Conservation (phyloP, 1,140 invertebrate genomes). For the Drosophila yakuba region DNA sequence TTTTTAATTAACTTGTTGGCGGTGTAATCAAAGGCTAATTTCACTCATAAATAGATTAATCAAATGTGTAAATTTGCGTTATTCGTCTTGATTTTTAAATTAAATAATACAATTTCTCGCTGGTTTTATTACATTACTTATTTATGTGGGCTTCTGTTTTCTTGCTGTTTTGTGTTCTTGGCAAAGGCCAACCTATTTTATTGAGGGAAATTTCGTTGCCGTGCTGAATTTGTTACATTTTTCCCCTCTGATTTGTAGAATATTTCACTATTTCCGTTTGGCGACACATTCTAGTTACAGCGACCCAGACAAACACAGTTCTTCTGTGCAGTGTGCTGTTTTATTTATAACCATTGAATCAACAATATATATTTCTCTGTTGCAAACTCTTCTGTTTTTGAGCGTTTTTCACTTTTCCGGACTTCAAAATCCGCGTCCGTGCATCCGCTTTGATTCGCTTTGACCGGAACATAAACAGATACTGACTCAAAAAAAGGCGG, state of each 20-base stretch:
- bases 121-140: not conserved
- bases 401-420: too few relatives aligned
- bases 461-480: constrained; percentile 22
- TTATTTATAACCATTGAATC: constrained; percentile 29
- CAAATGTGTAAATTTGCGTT: too few relatives aligned
- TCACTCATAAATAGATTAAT: not conserved
- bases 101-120: too few relatives aligned
- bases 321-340: not conserved
- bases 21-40: not conserved
- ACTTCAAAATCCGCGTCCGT: constrained; percentile 6
- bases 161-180: constrained; percentile 1
- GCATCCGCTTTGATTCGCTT: constrained; percentile 20
- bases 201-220: too few relatives aligned
- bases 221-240: not conserved
- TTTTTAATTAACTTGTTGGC: not conserved
- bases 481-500: constrained; percentile 12
- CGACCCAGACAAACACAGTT: constrained; percentile 10
- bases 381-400: not conserved
- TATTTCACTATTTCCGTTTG: constrained; percentile 1
- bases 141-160: not conserved
- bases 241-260: not conserved
- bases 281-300: constrained; percentile 8
- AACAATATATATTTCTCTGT: not conserved
- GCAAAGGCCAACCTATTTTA: constrained; percentile 6
- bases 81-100: too few relatives aligned